Evolutionary conservation across 2,888 invertebrate species (phyloP), one percentile per base, ranked within the genome.

Genomic region (Xanthia icteritia): DNA sequence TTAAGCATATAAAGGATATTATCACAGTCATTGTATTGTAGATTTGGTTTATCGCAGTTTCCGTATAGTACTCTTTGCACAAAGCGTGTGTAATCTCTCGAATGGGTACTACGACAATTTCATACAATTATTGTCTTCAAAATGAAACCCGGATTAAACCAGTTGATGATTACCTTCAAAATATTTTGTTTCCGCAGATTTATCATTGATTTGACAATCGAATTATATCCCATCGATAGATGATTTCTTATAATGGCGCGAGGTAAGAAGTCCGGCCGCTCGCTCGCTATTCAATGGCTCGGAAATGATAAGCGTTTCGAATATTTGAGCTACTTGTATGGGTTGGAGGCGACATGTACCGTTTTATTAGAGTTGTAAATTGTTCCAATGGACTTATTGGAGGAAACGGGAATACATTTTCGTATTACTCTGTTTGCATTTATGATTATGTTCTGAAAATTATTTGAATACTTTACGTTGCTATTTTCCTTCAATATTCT

Each of bases 231-330:
- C 89, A 91, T 89, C 87, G 88, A 87, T 88, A 90, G 89, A 91
- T 92, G 92, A 93, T 92, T 93, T 93, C 93, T 91, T 92, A 90
- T 91, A 92, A 91, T 91, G 91, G 91, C 85, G 86, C 81, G 85
- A 91, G 90, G 91, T 89, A 90, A 92, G 91, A 88, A 90, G 89
- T 70, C 86, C 74, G 79, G 79, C 67, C 77, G 81, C 74, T 86
- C 77, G 92, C 88, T 84, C 79, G 83, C 86, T 79, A 87, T 90
- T 91, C 93, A 94, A 94, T 94, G 92, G 92, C 71, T 91, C 85
- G 92, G 92, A 94, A 94, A 93, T 93, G 94, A 94, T 93, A 94
- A 94, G 92, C 92, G 91, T 89, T 90, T 90, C 89, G 88, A 90
- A 91, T 90, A 91, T 91, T 89, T 88, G 88, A 91, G 90, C 89